Base-by-base conservation (phyloP, 2,797 vertebrate species). In the Notoglanidium macrostoma region DNA sequence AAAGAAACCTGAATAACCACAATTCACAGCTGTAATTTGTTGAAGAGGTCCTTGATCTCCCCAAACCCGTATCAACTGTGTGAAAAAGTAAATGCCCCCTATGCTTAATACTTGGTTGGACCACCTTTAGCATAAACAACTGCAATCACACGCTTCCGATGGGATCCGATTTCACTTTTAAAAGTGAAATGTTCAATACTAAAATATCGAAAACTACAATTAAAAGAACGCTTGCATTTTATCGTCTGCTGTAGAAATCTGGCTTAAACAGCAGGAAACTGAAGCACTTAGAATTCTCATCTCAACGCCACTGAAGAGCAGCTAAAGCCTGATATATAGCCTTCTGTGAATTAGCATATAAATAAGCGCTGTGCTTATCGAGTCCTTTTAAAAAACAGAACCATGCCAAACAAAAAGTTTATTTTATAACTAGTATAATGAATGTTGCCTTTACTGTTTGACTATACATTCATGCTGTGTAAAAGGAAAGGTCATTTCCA, bases 281-380 rank as follows among this genome's bases (percentile, higher is more conserved):
- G 35, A 59, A 44, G 11, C 55, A 26, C 57, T 80, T 29, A 57
- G 78, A 54, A 79, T 72, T 83, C 40, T 83, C 74, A 81, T 73
- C 54, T 79, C 55, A 35, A 79, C 51, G 77, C 59, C 44, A 86
- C 57, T 88, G 85, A n/a, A 74, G 74, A 80, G 81, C 74, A 76
- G 68, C 26, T 8, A 70, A 86, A 76, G 68, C 68, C 35, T 72
- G 46, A 73, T 81, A 81, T 17, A 77, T 87, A 68, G 83, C 85
- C 54, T 83, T 78, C 11, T 79, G 83, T 73, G 76, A 86, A 89
- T 88, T 87, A 87, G 87, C 87, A 91, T 91, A 88, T 87, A 89
- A 89, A 90, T 89, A 87, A 88, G 68, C 59, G 79, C n/a, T 12
- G 73, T 19, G 57, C 83, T 88, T 81, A 84, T 89, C 86, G 83